A percentile compares a stretch with the other conserved stretches of the same genome.
These are phyloP conservation scores for Serranus cabrilla DNA, from an alignment of 2,797 vertebrate species.

Conservation along the genomic window DNA sequence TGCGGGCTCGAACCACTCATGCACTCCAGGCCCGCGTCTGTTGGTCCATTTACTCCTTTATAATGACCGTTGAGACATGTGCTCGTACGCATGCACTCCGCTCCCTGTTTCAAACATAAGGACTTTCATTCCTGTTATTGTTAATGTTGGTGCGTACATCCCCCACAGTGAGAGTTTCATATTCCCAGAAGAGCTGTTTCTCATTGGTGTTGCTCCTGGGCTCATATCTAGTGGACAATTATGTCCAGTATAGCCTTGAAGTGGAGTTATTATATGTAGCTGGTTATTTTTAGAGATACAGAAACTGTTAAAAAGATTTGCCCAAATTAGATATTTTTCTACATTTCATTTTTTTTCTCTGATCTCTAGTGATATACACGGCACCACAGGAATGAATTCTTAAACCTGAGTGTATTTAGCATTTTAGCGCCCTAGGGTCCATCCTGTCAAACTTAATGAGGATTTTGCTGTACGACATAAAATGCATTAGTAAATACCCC, in stretches of 20 bases:
- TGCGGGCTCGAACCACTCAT: conserved; percentile 9
- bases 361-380: too few species aligned
- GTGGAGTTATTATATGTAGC: not conserved
- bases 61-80: conserved; percentile 28
- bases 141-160: not conserved
- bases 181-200: not conserved
- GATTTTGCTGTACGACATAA: too few species aligned
- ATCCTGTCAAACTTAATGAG: too few species aligned
- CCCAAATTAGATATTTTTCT: too few species aligned
- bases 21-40: conserved; percentile 8
- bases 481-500: too few species aligned
- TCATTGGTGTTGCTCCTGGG: not conserved
- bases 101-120: not conserved
- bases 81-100: not conserved
- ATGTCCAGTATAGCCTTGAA: not conserved
- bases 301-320: too few species aligned
- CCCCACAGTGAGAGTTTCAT: not conserved
- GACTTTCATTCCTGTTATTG: conserved; percentile 9
- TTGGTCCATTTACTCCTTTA: conserved; percentile 41
- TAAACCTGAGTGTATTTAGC: too few species aligned
- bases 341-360: too few species aligned
- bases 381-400: too few species aligned
- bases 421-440: too few species aligned
- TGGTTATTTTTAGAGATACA: not conserved
- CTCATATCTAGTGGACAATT: not conserved